Percentiles rank a stretch among this genome's conserved stretches.
Evolutionary conservation across 92 coral and sea anemone genomes (phyloP).

Genomic region (Parazoanthus swiftii): DNA sequence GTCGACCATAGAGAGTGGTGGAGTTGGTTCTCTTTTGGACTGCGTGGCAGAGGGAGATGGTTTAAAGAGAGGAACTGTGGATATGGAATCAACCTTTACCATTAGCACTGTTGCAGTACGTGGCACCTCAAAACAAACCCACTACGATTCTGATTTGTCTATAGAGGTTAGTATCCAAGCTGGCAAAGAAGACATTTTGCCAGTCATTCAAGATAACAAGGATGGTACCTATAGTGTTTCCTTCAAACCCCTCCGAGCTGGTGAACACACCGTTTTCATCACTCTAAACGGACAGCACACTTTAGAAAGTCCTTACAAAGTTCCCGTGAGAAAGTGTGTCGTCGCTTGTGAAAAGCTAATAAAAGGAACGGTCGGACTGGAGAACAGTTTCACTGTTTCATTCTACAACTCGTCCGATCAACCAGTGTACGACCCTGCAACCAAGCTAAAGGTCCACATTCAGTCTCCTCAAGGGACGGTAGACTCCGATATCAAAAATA

Average conservation of each 20-base stretch:
- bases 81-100: slow-evolving; percentile 25
- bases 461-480: not conserved
- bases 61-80: slow-evolving; percentile 24
- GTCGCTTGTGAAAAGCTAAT: slow-evolving; percentile 25
- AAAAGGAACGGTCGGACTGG: slow-evolving; percentile 40
- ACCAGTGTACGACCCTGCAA: slow-evolving; percentile 19
- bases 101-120: slow-evolving; percentile 36
- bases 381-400: slow-evolving; percentile 27
- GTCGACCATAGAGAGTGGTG: slow-evolving; percentile 10
- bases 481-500: not conserved
- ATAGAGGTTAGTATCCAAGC: slow-evolving; percentile 9
- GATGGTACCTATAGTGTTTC: slow-evolving; percentile 18
- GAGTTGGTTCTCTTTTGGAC: slow-evolving; percentile 40
- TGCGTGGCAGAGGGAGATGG: slow-evolving; percentile 39
- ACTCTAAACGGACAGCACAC: slow-evolving; percentile 27
- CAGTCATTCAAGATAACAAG: slow-evolving; percentile 19
- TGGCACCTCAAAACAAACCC: slow-evolving; percentile 25
- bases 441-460: slow-evolving; percentile 5
- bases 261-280: slow-evolving; percentile 11
- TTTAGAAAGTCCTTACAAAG: slow-evolving; percentile 32
- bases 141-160: slow-evolving; percentile 26
- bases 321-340: slow-evolving; percentile 32
- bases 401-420: not conserved
- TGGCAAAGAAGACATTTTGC: not conserved
- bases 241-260: slow-evolving; percentile 16